Conservation (phyloP, 64 coral and sea anemone genomes). For the Dendronephthya gigantea region DNA sequence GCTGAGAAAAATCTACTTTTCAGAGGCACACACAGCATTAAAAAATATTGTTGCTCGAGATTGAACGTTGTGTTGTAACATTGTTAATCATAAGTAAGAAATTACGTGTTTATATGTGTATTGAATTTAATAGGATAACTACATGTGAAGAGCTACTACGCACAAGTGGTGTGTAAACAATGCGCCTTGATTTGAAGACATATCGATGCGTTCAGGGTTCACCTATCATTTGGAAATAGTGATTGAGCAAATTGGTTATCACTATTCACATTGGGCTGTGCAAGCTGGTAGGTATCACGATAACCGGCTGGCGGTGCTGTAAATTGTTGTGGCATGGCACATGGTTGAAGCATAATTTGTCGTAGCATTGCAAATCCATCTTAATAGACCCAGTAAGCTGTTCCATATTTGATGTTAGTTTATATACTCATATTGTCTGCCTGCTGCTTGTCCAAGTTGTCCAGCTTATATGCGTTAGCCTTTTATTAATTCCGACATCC, state of each 20-base stretch:
- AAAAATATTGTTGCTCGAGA: no score
- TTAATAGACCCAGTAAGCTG: not conserved
- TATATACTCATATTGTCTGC: not conserved
- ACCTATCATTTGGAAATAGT: not conserved
- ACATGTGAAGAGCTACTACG: no score
- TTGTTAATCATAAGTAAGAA: no score
- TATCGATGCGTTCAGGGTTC: no score
- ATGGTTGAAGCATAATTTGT: not conserved
- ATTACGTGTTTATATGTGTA: no score
- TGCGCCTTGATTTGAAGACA: no score
- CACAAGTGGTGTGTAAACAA: no score
- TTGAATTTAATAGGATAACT: no score
- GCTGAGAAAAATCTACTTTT: no score
- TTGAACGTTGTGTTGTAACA: no score
- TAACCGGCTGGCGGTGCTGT: not conserved
- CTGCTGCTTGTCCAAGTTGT: not conserved
- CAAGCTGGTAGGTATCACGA: not conserved
- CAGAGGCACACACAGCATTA: no score
- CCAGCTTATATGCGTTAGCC: not conserved
- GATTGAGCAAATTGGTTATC: not conserved
- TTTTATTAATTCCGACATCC: not conserved
- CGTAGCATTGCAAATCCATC: slow-evolving; percentile 11
- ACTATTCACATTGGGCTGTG: not conserved
- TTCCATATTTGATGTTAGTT: slow-evolving; percentile 2
- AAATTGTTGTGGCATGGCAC: not conserved